These are phyloP conservation scores for Plagodis dolabraria DNA, from an alignment of 2,888 invertebrate genomes.

Conservation along the genomic window DNA sequence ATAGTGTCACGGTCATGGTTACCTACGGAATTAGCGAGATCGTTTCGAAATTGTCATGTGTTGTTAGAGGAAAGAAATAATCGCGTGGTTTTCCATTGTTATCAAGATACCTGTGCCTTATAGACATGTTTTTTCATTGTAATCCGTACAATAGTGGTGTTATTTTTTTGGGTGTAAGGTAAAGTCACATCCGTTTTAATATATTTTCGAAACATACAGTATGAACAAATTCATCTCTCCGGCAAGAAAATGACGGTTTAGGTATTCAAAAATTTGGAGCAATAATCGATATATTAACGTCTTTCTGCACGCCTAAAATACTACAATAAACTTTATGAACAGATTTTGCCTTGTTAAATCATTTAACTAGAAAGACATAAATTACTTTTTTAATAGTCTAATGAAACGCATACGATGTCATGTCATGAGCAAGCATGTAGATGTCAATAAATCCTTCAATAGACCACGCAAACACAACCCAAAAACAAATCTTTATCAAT, in stretches of 20 bases:
- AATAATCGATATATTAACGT: no score
- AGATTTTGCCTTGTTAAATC: no score
- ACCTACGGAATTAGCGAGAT: slow-evolving; percentile 68
- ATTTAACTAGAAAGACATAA: no score
- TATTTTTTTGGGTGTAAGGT: slow-evolving; percentile 12
- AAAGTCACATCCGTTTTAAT: slow-evolving; percentile 35
- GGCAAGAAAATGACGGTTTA: no score
- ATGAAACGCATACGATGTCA: no score
- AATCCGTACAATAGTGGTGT: slow-evolving; percentile 19
- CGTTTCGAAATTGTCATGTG: slow-evolving; percentile 61
- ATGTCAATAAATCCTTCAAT: no score
- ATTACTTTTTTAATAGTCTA: no score
- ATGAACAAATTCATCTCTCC: neutral
- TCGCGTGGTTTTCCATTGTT: slow-evolving; percentile 49
- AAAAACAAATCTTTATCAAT: slow-evolving; percentile 11
- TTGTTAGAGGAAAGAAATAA: slow-evolving; percentile 47
- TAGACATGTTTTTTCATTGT: slow-evolving; percentile 25
- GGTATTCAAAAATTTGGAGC: no score
- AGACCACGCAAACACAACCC: neutral
- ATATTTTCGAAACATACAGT: slow-evolving; percentile 5
- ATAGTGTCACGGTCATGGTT: slow-evolving; percentile 60
- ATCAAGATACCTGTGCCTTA: slow-evolving; percentile 46
- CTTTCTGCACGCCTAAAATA: no score
- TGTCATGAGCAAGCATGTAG: no score
- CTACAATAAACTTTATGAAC: no score